Evolutionary conservation across 2,888 invertebrate species (phyloP), one percentile per base, ranked within the genome.

Genomic region (Chymomyza fuscimana): DNA sequence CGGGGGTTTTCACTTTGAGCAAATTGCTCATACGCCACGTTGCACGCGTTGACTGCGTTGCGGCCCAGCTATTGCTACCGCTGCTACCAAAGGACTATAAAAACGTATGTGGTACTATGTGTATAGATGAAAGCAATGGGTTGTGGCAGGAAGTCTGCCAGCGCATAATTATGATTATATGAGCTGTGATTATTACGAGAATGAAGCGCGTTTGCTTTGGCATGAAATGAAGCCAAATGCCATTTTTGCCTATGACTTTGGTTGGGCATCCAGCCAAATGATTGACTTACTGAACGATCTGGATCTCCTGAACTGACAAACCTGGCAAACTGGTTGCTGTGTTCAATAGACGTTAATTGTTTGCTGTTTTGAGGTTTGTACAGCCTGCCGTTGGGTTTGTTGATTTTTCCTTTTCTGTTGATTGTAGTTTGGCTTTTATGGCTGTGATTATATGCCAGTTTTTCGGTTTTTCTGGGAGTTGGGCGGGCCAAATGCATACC

Each of bases 11-110:
- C 80, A 79, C 82, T 84, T 82, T 79, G 77, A 75, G 80, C 72
- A 84, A 85, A 81, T 81, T 81, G 82, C 82, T 79, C 82, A 80
- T 80, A 81, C 82, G 82, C 80, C 82, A 74, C 65, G 82, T 72
- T 80, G 74, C 40, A 46, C 40, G 40, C 40, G 40, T 46, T 46
- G 40, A 46, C 40, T 46, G 40, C 40, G 40, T 46, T 46, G 40
- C 12, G 4, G 5, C 40, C 40, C 5, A 40, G 40, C 40, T 40
- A 40, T 32, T 32, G 32, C 32, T 6, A 19, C 19, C 32, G 7
- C 7, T 6, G 40, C 40, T 15, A 12, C 12, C 40, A 46, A 46
- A 46, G 40, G 40, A 46, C 40, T 46, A 46, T 12, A 46, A 46
- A 46, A 6, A 46, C 6, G 40, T 46, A 12, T 46, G 40, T 25